Evolutionary conservation across 2,888 invertebrate species (phyloP).

Genomic region (Monopis laevigella): DNA sequence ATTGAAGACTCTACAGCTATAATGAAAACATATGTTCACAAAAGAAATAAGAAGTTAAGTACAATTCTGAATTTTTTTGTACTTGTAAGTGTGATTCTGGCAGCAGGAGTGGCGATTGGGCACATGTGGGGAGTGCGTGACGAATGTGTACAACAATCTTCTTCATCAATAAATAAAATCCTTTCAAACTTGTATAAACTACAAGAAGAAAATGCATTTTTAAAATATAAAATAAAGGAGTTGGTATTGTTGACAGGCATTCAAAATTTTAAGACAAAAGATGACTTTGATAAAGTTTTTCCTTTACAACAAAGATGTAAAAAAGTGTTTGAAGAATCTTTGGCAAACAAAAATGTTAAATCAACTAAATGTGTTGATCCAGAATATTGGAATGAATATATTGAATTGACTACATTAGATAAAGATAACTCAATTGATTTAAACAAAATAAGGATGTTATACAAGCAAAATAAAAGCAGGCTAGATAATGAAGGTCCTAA

Average conservation of each 20-base stretch:
- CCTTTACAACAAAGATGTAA: slow-evolving; percentile 40
- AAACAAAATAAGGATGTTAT: slow-evolving; percentile 40
- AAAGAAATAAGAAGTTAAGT: slow-evolving; percentile 54
- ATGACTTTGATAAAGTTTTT: slow-evolving; percentile 26
- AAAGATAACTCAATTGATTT: slow-evolving; percentile 38
- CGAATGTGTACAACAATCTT: slow-evolving; percentile 42
- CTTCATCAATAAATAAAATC: slow-evolving; percentile 54
- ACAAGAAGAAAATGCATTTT: slow-evolving; percentile 57
- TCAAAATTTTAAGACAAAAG: slow-evolving; percentile 32
- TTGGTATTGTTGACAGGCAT: slow-evolving; percentile 32
- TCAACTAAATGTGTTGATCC: slow-evolving; percentile 46
- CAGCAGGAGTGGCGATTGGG: slow-evolving; percentile 57
- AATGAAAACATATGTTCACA: slow-evolving; percentile 57
- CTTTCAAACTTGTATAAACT: slow-evolving; percentile 56
- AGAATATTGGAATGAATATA: neutral
- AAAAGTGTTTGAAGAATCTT: slow-evolving; percentile 51
- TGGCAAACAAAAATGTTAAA: slow-evolving; percentile 36
- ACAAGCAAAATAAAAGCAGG: slow-evolving; percentile 51
- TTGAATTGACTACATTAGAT: neutral
- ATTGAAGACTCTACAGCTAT: slow-evolving; percentile 38
- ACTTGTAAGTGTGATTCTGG: slow-evolving; percentile 57
- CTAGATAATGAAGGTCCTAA: slow-evolving; percentile 47
- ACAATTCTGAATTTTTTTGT: slow-evolving; percentile 56
- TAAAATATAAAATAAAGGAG: slow-evolving; percentile 50
- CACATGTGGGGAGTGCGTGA: slow-evolving; percentile 61